phyloP scores from a whole-genome alignment of 2,888 invertebrate genomes.

The Zelleria hepariella region DNA sequence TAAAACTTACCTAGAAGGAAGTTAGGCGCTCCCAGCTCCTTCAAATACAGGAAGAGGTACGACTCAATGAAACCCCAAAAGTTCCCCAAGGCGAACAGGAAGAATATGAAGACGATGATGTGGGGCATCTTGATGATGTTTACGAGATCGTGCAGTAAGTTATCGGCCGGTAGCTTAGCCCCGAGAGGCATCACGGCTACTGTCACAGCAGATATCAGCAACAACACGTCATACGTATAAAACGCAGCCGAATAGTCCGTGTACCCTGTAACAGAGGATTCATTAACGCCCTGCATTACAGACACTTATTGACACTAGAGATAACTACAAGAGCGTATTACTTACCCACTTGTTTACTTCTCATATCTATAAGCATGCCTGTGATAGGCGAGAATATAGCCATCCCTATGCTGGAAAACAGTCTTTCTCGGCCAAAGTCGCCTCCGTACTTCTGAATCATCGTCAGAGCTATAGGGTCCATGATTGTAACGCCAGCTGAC shows the following conservation, averaged over 20 bases:
- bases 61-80: slow-evolving; percentile 93
- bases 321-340: slow-evolving; percentile 50
- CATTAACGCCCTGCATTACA: too few species aligned
- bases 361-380: slow-evolving; percentile 82
- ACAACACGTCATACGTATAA: slow-evolving; percentile 82
- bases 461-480: slow-evolving; percentile 90
- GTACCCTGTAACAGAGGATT: slow-evolving; percentile 69
- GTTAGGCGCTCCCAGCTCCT: slow-evolving; percentile 87
- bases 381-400: slow-evolving; percentile 86
- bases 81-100: slow-evolving; percentile 86
- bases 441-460: slow-evolving; percentile 89
- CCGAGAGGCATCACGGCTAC: slow-evolving; percentile 85
- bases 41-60: slow-evolving; percentile 87
- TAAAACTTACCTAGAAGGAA: slow-evolving; percentile 84
- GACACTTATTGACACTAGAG: slow-evolving; percentile 47
- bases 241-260: slow-evolving; percentile 92
- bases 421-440: slow-evolving; percentile 84
- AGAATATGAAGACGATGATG: slow-evolving; percentile 84
- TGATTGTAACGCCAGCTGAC: slow-evolving; percentile 87
- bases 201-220: slow-evolving; percentile 79
- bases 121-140: slow-evolving; percentile 84
- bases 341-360: slow-evolving; percentile 72
- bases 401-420: slow-evolving; percentile 87
- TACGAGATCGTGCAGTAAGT: slow-evolving; percentile 81
- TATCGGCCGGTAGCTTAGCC: slow-evolving; percentile 82